Evolutionary conservation across 1,140 invertebrate species (phyloP), one percentile per base, ranked within the genome.

Genomic region (Acyrthosiphon pisum): DNA sequence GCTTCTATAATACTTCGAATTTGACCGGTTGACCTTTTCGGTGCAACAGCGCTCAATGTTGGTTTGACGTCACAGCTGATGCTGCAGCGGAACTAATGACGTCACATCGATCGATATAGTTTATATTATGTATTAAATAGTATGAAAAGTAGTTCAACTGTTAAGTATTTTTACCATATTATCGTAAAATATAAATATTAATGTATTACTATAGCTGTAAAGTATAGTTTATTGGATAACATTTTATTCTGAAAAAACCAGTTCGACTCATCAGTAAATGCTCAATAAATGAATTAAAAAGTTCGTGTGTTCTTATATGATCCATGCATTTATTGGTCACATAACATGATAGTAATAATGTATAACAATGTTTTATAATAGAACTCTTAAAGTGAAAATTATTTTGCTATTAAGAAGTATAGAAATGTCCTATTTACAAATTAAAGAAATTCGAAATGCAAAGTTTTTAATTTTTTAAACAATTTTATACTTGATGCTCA

Each of bases 21-120:
- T 84, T 93, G 81, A 93, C 91, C 91, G 91, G 81, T 53, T 93
- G 91, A 93, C 91, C 91, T 93, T 93, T 93, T 53, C 35, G 26
- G 48, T 84, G 91, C 91, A 93, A 93, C 91, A 44, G 76, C 89
- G 89, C 30, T 90, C 89, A 41, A 41, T 93, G 48, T 86, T 86
- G 0, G 81, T 53, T 93, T 93, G 91, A 93, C 91, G 91, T 93
- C 91, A 93, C 76, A 3, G 22, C 22, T 26, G 50, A 86, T 56
- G 68, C 91, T 93, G 91, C 81, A 93, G 22, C 48, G 48, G 81
- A 53, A 84, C 48, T 46, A 53, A 56, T 93, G 91, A 93, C 91
- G 76, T 93, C 91, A 86, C 81, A 20, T 84, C 91, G 91, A 84
- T 93, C 91, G 91, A 93, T 93, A 86, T 83, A 22, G 46, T 56